Evolutionary conservation across 2,888 invertebrate genomes (phyloP).

Genomic region (Nomada flava): DNA sequence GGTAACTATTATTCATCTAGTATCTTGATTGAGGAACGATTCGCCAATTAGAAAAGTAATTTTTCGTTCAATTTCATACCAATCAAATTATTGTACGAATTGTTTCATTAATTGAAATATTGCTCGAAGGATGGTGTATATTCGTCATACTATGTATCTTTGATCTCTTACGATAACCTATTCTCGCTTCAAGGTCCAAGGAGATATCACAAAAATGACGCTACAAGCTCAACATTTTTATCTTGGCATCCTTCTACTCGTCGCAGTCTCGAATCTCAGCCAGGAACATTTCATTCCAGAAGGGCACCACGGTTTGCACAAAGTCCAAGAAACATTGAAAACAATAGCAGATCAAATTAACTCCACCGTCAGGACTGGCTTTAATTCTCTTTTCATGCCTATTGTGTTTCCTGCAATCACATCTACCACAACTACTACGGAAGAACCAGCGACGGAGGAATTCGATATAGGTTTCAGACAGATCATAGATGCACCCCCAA

Average conservation of each 20-base stretch:
- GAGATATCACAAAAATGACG: conserved; percentile 34
- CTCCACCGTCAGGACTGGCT: neutral
- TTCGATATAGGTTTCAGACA: neutral
- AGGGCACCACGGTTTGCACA: neutral
- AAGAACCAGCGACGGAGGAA: conserved; percentile 18
- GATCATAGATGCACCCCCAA: conserved; percentile 50
- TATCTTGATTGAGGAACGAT: too few species aligned
- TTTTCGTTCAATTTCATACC: too few species aligned
- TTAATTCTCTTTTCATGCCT: neutral
- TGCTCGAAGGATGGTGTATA: too few species aligned
- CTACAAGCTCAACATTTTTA: conserved; percentile 20
- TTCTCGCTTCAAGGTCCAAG: neutral
- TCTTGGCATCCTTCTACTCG: conserved; percentile 34
- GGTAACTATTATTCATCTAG: too few species aligned
- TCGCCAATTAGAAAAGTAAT: too few species aligned
- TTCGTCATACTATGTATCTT: too few species aligned
- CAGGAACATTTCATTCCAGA: conserved; percentile 18
- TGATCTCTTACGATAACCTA: neutral
- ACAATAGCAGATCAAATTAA: conserved; percentile 21
- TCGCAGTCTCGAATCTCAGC: conserved; percentile 31
- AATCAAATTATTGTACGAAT: too few species aligned
- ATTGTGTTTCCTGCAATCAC: neutral
- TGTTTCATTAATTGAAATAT: neutral
- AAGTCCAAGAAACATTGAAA: conserved; percentile 24
- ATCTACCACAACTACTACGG: neutral